Evolutionary conservation across 1,140 invertebrate species (phyloP).

Genomic region (Hestina assimilis): DNA sequence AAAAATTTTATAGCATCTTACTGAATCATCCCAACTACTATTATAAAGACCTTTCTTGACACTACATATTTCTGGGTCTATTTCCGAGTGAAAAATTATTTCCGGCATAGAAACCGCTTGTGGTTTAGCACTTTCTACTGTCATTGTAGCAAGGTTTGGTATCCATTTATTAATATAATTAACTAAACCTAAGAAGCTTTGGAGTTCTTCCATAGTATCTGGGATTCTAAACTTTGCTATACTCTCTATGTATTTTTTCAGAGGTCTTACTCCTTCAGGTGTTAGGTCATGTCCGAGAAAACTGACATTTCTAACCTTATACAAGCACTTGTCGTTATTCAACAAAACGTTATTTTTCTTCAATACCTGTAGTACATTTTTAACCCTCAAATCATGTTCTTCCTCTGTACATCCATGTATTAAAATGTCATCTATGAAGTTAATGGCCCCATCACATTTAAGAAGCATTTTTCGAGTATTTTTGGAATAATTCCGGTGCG

Average conservation of each 20-base stretch:
- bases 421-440: constrained; percentile 43
- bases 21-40: too few species aligned
- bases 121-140: too few species aligned
- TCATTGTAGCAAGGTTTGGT: background rate
- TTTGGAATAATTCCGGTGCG: constrained; percentile 36
- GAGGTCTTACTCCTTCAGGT: background rate
- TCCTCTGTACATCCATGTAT: constrained; percentile 26
- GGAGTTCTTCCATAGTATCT: background rate
- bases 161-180: background rate
- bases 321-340: constrained; percentile 29
- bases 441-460: constrained; percentile 25
- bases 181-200: background rate
- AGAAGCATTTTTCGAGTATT: constrained; percentile 32
- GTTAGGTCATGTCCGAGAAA: background rate
- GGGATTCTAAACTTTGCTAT: background rate
- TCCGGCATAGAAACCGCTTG: too few species aligned
- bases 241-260: background rate
- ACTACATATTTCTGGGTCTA: too few species aligned
- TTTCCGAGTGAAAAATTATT: too few species aligned
- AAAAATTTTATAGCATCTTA: too few species aligned
- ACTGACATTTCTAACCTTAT: too few species aligned
- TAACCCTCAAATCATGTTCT: constrained; percentile 40
- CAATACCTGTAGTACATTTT: constrained; percentile 33
- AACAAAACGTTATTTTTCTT: constrained; percentile 39
- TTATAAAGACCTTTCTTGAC: too few species aligned